Evolutionary conservation across 2,113 vertebrate genomes (phyloP).

Genomic region (Apodemus sylvaticus): DNA sequence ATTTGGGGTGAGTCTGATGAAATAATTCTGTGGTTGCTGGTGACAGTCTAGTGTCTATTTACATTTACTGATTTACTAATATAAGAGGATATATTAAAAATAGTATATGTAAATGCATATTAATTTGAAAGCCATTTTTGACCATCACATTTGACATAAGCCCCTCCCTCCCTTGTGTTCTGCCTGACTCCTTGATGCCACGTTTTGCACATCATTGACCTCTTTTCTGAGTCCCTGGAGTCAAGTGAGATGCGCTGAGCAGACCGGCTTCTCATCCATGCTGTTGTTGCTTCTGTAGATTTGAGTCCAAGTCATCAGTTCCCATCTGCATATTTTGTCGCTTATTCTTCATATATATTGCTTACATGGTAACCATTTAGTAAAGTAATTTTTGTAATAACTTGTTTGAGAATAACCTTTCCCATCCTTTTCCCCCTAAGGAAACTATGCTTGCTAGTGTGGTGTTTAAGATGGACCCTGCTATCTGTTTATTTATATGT

Average conservation of each 20-base stretch:
- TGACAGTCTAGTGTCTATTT: neutral
- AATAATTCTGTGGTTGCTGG: neutral
- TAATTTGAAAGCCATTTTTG: neutral
- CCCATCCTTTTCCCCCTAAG: neutral
- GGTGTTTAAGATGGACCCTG: neutral
- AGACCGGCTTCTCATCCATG: neutral
- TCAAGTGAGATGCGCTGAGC: neutral
- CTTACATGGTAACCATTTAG: neutral
- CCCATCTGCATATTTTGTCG: neutral
- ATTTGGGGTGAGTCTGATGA: neutral
- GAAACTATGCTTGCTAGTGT: too few relatives aligned
- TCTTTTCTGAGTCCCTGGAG: neutral
- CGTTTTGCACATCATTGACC: neutral
- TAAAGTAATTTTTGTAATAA: neutral
- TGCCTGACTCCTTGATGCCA: neutral
- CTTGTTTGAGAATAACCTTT: neutral
- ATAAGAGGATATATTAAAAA: neutral
- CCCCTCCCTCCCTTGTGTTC: neutral
- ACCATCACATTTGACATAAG: neutral
- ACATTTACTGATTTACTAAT: neutral
- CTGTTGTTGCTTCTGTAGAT: neutral
- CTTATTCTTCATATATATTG: neutral
- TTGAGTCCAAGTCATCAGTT: neutral
- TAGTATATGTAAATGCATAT: neutral
- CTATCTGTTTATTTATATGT: too few relatives aligned